phyloP scores from a whole-genome alignment of 2,113 vertebrate species.

The Cercopithecus mona region DNA sequence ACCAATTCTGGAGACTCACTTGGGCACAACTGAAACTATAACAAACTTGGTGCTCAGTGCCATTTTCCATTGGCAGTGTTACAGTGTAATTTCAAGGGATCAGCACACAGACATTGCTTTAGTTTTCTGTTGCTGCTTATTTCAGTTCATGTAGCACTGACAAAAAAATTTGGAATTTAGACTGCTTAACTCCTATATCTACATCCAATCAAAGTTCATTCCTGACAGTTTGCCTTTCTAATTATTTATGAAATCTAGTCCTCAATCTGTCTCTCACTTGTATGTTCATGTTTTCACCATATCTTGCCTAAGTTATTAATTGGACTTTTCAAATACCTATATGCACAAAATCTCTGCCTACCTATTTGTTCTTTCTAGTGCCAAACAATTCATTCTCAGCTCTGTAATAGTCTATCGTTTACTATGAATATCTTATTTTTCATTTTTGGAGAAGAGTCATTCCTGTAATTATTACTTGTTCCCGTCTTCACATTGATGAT shows the following conservation, averaged over 20 bases:
- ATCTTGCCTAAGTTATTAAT: not conserved
- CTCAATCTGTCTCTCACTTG: not conserved
- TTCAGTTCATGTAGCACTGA: not conserved
- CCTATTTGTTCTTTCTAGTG: not conserved
- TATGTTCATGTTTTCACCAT: not conserved
- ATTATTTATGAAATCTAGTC: not conserved
- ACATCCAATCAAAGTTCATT: not conserved
- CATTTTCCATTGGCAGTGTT: not conserved
- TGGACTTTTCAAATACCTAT: not conserved
- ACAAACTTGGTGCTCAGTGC: not conserved
- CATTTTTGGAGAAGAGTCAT: not conserved
- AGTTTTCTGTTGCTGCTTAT: not conserved
- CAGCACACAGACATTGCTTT: not conserved
- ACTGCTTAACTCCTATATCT: not conserved
- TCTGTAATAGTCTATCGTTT: not conserved
- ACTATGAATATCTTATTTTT: not conserved
- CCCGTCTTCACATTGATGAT: not conserved
- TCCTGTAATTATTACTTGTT: not conserved
- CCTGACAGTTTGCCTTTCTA: not conserved
- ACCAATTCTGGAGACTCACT: not conserved
- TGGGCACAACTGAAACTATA: not conserved
- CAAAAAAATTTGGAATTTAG: not conserved
- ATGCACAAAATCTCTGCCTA: not conserved
- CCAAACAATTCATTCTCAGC: not conserved
- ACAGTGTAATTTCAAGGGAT: not conserved